phyloP scores from a whole-genome alignment of 2,888 invertebrate species.

The Trissolcus brochymenae region DNA sequence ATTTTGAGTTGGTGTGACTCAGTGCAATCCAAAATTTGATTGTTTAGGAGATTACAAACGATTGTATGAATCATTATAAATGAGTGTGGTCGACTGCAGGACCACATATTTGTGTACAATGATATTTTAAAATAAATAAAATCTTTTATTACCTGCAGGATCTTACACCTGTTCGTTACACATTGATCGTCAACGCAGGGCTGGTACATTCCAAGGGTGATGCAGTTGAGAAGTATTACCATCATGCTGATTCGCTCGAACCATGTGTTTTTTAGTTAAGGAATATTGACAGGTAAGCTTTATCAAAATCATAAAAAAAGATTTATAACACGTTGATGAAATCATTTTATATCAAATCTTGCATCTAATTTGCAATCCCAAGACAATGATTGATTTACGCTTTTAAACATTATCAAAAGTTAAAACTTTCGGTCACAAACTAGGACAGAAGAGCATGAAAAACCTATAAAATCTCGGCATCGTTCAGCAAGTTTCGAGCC shows the following conservation, averaged over 20 bases:
- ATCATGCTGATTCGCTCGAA: constrained; percentile 99
- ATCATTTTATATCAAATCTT: background rate
- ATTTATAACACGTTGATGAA: background rate
- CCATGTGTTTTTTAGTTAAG: constrained; percentile 89
- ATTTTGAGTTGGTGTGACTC: too few relatives aligned
- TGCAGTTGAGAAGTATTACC: constrained; percentile 98
- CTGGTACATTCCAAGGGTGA: constrained; percentile 99
- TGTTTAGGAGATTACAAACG: too few relatives aligned
- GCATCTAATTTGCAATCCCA: background rate
- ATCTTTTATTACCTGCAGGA: constrained; percentile 86
- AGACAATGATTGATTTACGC: background rate
- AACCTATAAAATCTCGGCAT: background rate
- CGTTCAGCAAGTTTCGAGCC: background rate
- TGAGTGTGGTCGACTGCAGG: too few relatives aligned
- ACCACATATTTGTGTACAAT: too few relatives aligned
- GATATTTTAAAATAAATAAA: background rate
- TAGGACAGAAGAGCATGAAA: background rate
- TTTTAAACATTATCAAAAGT: background rate
- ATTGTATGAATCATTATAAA: too few relatives aligned
- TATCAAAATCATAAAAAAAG: background rate
- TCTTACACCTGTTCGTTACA: constrained; percentile 90
- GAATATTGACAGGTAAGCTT: constrained; percentile 68
- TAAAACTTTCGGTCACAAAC: too few relatives aligned
- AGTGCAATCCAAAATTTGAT: too few relatives aligned
- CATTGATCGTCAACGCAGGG: constrained; percentile 98